Evolutionary conservation across 1,140 invertebrate species (phyloP).

Genomic region (Caenorhabditis brenneri): DNA sequence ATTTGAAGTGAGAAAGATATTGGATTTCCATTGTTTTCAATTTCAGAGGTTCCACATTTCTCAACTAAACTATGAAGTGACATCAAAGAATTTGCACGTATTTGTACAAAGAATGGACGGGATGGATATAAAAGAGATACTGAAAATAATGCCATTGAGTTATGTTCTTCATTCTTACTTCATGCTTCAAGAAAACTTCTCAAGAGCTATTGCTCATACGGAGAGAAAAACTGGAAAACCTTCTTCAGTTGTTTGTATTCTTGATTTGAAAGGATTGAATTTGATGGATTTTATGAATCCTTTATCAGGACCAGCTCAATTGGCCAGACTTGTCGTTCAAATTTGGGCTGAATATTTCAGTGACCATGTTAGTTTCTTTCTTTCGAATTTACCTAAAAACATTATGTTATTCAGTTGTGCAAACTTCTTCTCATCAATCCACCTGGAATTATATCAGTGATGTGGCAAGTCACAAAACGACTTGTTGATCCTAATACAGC

Average conservation of each 20-base stretch:
- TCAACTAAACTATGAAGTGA: slow-evolving; percentile 43
- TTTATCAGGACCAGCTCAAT: slow-evolving; percentile 52
- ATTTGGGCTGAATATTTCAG: slow-evolving; percentile 59
- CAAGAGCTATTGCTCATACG: slow-evolving; percentile 40
- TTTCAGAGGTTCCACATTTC: slow-evolving; percentile 55
- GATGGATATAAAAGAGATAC: slow-evolving; percentile 56
- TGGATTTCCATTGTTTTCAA: background rate
- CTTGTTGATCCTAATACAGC: slow-evolving; percentile 52
- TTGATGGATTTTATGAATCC: slow-evolving; percentile 57
- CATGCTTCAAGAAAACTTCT: slow-evolving; percentile 56
- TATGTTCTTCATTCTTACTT: slow-evolving; percentile 55
- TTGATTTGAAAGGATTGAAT: slow-evolving; percentile 58
- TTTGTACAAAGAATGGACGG: slow-evolving; percentile 57
- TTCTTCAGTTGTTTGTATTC: slow-evolving; percentile 52
- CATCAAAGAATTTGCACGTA: slow-evolving; percentile 51
- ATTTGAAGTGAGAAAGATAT: background rate
- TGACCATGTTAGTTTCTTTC: slow-evolving; percentile 49
- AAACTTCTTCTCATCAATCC: slow-evolving; percentile 54
- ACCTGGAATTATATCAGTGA: slow-evolving; percentile 54
- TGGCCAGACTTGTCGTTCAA: slow-evolving; percentile 51
- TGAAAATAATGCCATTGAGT: slow-evolving; percentile 55
- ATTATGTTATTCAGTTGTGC: slow-evolving; percentile 39
- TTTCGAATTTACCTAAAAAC: background rate
- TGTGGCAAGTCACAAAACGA: slow-evolving; percentile 57
- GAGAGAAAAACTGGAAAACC: slow-evolving; percentile 51